Conservation (phyloP, 2,888 invertebrate species). For the Oasisia sp. region DNA sequence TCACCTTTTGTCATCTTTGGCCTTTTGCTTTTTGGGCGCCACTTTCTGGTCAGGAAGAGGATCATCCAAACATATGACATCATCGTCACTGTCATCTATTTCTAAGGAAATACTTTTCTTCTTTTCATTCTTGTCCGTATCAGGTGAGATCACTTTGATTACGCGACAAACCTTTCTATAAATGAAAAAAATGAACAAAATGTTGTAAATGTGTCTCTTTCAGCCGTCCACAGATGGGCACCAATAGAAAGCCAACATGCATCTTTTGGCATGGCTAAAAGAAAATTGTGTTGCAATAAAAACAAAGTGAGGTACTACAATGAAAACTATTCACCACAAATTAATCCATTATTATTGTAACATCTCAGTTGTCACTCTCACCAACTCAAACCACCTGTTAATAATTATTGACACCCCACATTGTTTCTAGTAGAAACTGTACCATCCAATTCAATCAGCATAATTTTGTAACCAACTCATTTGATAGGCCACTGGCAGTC, state of each 20-base stretch:
- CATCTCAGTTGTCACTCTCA: too few relatives aligned
- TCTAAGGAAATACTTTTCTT: conserved; percentile 13
- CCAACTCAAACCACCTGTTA: too few relatives aligned
- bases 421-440: too few relatives aligned
- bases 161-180: conserved; percentile 58
- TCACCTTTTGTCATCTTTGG: conserved; percentile 14
- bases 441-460: too few relatives aligned
- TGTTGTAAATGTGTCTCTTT: neutral
- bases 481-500: too few relatives aligned
- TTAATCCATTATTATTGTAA: too few relatives aligned
- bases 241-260: neutral
- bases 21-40: neutral
- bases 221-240: neutral
- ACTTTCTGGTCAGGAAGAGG: neutral
- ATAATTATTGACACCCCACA: too few relatives aligned
- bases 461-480: too few relatives aligned
- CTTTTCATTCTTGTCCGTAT: conserved; percentile 19
- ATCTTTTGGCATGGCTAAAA: too few relatives aligned
- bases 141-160: conserved; percentile 55
- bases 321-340: neutral
- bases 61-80: conserved; percentile 39
- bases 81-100: conserved; percentile 31
- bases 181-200: neutral
- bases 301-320: neutral
- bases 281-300: too few relatives aligned